Evolutionary conservation across 1,140 invertebrate genomes (phyloP).

Genomic region (Ctenoplectra terminalis): DNA sequence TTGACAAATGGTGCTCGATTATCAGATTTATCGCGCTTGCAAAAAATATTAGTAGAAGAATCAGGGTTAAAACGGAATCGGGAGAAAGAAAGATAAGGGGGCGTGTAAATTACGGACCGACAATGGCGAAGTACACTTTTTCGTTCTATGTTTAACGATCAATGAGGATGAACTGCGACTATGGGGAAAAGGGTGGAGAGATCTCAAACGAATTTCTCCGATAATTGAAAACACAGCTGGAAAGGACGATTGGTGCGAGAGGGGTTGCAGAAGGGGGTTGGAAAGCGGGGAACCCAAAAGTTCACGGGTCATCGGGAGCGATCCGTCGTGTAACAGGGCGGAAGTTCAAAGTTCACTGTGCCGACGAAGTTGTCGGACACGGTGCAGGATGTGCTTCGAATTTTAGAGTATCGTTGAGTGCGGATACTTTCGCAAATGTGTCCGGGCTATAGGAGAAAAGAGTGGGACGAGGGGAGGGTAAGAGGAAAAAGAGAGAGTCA

Average conservation of each 20-base stretch:
- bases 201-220: conserved; percentile 57
- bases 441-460: not conserved
- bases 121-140: not conserved
- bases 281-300: conserved; percentile 56
- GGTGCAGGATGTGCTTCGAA: conserved; percentile 38
- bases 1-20: conserved; percentile 9
- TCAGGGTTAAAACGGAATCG: not conserved
- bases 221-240: conserved; percentile 68
- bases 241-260: conserved; percentile 39
- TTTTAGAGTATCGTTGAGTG: conserved; percentile 43
- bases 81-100: too few relatives aligned
- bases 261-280: not conserved
- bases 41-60: not conserved
- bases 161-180: not conserved
- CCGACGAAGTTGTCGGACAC: conserved; percentile 47
- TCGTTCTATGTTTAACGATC: conserved; percentile 5
- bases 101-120: conserved; percentile 25
- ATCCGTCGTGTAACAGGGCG: conserved; percentile 57
- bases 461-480: too few relatives aligned
- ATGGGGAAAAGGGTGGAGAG: not conserved
- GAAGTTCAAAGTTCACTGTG: conserved; percentile 66
- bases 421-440: conserved; percentile 36
- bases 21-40: not conserved
- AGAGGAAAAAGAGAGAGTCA: not conserved
- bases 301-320: conserved; percentile 63